phyloP scores from a whole-genome alignment of 2,888 invertebrate genomes.

The Ormia ochracea region DNA sequence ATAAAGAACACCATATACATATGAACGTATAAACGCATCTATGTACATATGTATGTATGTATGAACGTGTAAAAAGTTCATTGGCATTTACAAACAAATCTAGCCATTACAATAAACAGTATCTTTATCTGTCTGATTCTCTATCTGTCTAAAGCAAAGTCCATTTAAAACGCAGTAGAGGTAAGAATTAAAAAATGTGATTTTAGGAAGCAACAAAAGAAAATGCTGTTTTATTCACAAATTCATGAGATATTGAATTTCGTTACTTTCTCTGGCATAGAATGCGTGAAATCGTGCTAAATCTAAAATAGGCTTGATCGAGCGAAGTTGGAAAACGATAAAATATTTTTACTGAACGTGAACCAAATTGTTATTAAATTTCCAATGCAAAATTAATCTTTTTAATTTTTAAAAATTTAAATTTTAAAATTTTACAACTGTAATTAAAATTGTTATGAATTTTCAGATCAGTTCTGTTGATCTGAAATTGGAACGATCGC shows the following conservation, averaged over 20 bases:
- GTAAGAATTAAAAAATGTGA: conserved; percentile 35
- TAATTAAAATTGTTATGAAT: no score
- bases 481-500: no score
- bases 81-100: conserved; percentile 38
- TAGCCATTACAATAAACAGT: conserved; percentile 7
- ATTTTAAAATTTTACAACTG: no score
- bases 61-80: conserved; percentile 52
- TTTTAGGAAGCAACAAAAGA: conserved; percentile 31
- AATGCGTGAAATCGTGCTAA: conserved; percentile 28
- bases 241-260: not conserved
- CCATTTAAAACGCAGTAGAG: conserved; percentile 24
- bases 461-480: no score
- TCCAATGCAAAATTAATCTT: no score
- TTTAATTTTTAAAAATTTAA: no score
- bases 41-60: not conserved
- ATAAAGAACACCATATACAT: conserved; percentile 22
- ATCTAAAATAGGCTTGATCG: no score
- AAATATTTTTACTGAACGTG: no score
- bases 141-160: conserved; percentile 18
- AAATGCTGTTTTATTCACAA: conserved; percentile 16
- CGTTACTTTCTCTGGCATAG: not conserved
- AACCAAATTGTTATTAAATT: no score
- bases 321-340: no score
- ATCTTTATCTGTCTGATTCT: conserved; percentile 14
- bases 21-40: no score